Evolutionary conservation across 2,888 invertebrate genomes (phyloP).

Genomic region (Callosobruchus maculatus): DNA sequence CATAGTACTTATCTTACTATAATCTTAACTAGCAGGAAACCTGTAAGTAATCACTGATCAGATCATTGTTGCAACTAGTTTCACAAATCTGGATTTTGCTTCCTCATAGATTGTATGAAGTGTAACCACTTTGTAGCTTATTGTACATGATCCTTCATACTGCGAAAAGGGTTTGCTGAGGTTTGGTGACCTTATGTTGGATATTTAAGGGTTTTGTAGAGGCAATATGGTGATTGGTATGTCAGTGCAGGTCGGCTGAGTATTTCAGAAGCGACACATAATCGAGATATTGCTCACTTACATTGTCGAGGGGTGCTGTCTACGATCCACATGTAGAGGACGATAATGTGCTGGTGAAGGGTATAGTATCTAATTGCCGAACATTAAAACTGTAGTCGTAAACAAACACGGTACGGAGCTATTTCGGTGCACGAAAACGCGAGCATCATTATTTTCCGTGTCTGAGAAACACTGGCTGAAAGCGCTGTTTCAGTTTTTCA

Average conservation of each 20-base stretch:
- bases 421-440: conserved; percentile 27
- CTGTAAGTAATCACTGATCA: background rate
- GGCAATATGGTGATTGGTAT: background rate
- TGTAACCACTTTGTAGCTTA: too few relatives aligned
- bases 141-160: too few relatives aligned
- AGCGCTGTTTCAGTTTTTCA: conserved; percentile 26
- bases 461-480: conserved; percentile 28
- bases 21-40: background rate
- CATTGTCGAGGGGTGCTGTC: background rate
- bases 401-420: conserved; percentile 33
- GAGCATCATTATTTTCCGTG: conserved; percentile 29
- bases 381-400: conserved; percentile 19
- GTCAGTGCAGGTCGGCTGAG: background rate
- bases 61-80: background rate
- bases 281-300: background rate
- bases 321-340: background rate
- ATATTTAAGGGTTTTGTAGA: background rate
- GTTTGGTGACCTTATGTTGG: too few relatives aligned
- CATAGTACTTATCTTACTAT: background rate
- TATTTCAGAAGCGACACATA: background rate
- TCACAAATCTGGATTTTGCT: background rate
- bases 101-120: too few relatives aligned
- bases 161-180: too few relatives aligned
- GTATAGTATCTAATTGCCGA: background rate
- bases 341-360: background rate